Evolutionary conservation across 2,113 vertebrate species (phyloP).

Genomic region (Syngnathus floridae): DNA sequence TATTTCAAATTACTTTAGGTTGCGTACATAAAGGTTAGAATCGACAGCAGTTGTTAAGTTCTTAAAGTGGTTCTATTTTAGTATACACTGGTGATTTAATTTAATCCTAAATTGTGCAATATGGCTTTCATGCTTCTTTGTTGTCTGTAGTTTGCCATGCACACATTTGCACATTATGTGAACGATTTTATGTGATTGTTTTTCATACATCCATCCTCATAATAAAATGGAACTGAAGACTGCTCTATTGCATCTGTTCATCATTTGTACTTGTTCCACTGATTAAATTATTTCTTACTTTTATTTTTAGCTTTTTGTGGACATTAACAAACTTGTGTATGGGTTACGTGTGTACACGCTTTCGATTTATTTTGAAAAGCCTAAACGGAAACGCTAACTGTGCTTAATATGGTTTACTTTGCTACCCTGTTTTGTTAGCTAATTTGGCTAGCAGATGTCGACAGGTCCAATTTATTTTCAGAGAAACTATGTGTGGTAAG

Average conservation of each 20-base stretch:
- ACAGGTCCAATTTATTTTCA: constrained; percentile 30
- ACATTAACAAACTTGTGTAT: background rate
- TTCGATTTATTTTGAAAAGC: constrained; percentile 39
- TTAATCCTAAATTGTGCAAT: constrained; percentile 33
- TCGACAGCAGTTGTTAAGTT: background rate
- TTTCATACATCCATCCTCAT: constrained; percentile 16
- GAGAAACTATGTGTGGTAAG: constrained; percentile 55
- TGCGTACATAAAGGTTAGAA: background rate
- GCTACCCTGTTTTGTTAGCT: constrained; percentile 61
- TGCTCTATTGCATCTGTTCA: background rate
- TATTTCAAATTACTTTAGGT: constrained; percentile 1
- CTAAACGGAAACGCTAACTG: constrained; percentile 26
- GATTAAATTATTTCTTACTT: background rate
- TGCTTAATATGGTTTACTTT: constrained; percentile 10
- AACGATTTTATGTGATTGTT: constrained; percentile 34
- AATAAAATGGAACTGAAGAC: constrained; percentile 30
- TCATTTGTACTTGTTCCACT: background rate
- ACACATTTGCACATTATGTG: constrained; percentile 38
- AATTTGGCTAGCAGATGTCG: constrained; percentile 57
- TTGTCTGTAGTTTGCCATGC: constrained; percentile 21
- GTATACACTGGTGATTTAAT: constrained; percentile 1
- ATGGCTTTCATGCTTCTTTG: constrained; percentile 30
- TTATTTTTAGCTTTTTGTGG: background rate
- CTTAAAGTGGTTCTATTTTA: constrained; percentile 8
- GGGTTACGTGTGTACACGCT: background rate